These are phyloP conservation scores for Avahi laniger DNA, from an alignment of 2,797 vertebrate genomes.

Conservation along the genomic window DNA sequence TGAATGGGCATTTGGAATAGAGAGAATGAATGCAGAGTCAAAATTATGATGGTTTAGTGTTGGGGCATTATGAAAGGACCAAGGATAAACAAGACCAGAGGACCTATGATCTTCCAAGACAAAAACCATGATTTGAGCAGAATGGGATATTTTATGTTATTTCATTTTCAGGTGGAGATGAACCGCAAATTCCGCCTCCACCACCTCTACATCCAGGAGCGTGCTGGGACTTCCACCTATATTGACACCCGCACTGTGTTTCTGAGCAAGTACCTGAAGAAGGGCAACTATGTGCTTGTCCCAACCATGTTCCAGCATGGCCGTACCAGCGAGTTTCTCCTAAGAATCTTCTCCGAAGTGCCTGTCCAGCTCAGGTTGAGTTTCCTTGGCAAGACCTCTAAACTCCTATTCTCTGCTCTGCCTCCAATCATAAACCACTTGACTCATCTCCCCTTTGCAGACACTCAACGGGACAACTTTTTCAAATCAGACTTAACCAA, in stretches of 20 bases:
- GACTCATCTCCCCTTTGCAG: background rate
- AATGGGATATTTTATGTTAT: background rate
- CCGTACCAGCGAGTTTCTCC: conserved; percentile 88
- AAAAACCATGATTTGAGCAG: background rate
- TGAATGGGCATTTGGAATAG: conserved; percentile 28
- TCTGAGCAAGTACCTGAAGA: conserved; percentile 85
- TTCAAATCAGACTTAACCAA: background rate
- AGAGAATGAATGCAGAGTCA: background rate
- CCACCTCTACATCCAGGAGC: conserved; percentile 89
- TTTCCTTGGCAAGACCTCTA: background rate
- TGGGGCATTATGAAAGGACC: background rate
- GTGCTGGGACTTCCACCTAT: conserved; percentile 87
- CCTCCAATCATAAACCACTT: background rate
- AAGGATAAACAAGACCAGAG: background rate
- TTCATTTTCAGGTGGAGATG: conserved; percentile 90
- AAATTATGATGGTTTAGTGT: background rate
- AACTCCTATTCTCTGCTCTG: background rate
- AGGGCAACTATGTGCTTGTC: conserved; percentile 92
- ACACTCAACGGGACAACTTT: background rate
- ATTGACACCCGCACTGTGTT: conserved; percentile 92
- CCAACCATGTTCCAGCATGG: conserved; percentile 91
- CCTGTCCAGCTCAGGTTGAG: conserved; percentile 79
- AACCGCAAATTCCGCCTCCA: conserved; percentile 95
- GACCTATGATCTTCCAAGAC: background rate
- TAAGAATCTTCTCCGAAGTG: conserved; percentile 92